Evolutionary conservation across 2,113 vertebrate genomes (phyloP).

Genomic region (Ahaetulla prasina): DNA sequence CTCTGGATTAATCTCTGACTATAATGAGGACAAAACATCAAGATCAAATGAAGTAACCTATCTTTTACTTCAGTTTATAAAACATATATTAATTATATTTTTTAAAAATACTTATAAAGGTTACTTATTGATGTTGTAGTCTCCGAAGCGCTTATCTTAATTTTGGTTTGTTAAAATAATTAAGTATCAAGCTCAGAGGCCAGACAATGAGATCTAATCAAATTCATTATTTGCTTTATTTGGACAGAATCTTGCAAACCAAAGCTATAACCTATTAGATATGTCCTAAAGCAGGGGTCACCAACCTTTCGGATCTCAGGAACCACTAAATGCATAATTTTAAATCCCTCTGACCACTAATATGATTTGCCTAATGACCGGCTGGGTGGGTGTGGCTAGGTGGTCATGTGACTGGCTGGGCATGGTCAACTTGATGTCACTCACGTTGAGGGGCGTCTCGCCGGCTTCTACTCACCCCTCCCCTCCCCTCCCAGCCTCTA

Average conservation of each 20-base stretch:
- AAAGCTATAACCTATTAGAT: background rate
- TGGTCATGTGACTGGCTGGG: too few relatives aligned
- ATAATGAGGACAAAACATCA: background rate
- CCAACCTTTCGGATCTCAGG: too few relatives aligned
- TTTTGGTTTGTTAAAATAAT: background rate
- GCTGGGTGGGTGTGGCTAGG: too few relatives aligned
- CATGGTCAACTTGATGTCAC: too few relatives aligned
- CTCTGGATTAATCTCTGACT: background rate
- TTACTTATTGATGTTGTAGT: background rate
- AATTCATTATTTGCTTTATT: background rate
- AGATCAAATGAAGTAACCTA: background rate
- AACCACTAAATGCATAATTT: too few relatives aligned
- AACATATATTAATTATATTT: background rate
- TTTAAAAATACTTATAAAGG: background rate
- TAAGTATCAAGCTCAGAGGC: background rate
- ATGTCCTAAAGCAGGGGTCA: too few relatives aligned
- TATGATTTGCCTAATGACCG: too few relatives aligned
- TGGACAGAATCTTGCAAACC: background rate
- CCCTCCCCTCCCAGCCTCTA: too few relatives aligned
- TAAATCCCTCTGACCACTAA: too few relatives aligned
- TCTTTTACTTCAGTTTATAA: background rate
- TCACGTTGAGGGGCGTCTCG: too few relatives aligned
- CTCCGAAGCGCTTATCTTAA: background rate
- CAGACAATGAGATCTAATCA: background rate
- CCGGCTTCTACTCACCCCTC: too few relatives aligned